These are phyloP conservation scores for Hycleus phaleratus DNA, from an alignment of 1,140 invertebrate species.

Conservation along the genomic window DNA sequence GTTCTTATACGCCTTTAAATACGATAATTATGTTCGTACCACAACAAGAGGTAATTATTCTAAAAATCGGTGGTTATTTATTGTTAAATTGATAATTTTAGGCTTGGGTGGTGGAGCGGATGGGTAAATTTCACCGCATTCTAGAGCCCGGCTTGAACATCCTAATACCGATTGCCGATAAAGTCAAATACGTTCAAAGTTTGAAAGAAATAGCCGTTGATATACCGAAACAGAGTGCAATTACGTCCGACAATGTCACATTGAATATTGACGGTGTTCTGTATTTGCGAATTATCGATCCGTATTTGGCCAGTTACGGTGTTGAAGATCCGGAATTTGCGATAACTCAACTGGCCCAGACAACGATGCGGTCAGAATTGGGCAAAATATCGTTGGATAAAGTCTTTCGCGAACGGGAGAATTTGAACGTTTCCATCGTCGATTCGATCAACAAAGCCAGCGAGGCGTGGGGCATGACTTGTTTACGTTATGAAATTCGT, in stretches of 20 bases:
- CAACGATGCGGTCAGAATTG: constrained; percentile 97
- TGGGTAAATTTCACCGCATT: constrained; percentile 94
- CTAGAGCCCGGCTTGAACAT: constrained; percentile 93
- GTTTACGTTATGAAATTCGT: constrained; percentile 97
- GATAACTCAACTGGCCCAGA: constrained; percentile 97
- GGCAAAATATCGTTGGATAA: constrained; percentile 98
- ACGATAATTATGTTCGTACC: constrained; percentile 96
- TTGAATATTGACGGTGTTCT: constrained; percentile 95
- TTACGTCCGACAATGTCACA: constrained; percentile 96
- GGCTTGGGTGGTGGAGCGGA: constrained; percentile 98
- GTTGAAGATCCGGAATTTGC: constrained; percentile 99
- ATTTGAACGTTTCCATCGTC: constrained; percentile 92
- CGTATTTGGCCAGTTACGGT: constrained; percentile 93
- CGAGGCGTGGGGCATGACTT: constrained; percentile 96
- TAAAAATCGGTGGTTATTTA: not conserved
- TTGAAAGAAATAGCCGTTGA: constrained; percentile 99
- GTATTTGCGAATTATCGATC: constrained; percentile 88
- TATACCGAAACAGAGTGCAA: constrained; percentile 96
- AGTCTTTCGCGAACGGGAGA: constrained; percentile 94
- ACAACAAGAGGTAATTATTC: constrained; percentile 79
- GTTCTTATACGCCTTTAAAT: constrained; percentile 74
- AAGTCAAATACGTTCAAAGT: constrained; percentile 96
- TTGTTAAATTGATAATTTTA: constrained; percentile 38
- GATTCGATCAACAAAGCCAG: constrained; percentile 97
- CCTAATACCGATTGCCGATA: constrained; percentile 85